Evolutionary conservation across 2,797 vertebrate species (phyloP), one percentile per base, ranked within the genome.

Genomic region (Gymnoscopelus braueri): DNA sequence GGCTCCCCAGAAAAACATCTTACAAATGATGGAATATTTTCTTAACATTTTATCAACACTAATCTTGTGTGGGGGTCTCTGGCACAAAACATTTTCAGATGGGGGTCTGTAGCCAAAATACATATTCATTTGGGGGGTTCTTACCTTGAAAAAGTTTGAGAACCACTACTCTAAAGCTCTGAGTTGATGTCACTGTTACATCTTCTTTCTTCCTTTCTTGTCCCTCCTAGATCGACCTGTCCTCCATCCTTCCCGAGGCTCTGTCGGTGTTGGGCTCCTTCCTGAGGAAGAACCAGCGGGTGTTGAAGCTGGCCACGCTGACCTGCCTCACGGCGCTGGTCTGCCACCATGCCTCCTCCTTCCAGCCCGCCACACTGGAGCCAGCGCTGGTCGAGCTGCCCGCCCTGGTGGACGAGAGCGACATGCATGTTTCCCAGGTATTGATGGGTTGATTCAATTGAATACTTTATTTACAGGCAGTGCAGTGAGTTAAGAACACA

Each of bases 211-310:
- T 19, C 19, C 14, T 53, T 53, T 8, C 19, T 8, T 53, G 93
- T 70, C 85, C 91, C 0, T 55, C 94, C n/a, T 89, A 83, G 88
- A 91, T 96, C 5, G 92, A 98, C 80, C 64, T 98, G 79, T 91
- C 93, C 14, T 91, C 95, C 67, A 87, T 98, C 75, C 85, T 98
- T 53, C 90, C 90, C 0, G 96, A 98, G 69, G 87, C 89, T 0
- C 83, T 99, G 76, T 94, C 95, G 3, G 92, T 96, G 63, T 69
- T 99, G 67, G 96, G 94, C 0, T 97, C 97, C 0, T 99, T 98
- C 83, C 66, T 99, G 80, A 91, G 96, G 54, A 99, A 98, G 91
- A 98, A 97, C 85, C 96, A 98, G 57, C 93, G 97, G 23, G 92
- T 90, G 0, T 92, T 98, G 72, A 95, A 96, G 79, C 88, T 98